Conservation (phyloP, 2,797 vertebrate genomes). For the Ibycter americanus region DNA sequence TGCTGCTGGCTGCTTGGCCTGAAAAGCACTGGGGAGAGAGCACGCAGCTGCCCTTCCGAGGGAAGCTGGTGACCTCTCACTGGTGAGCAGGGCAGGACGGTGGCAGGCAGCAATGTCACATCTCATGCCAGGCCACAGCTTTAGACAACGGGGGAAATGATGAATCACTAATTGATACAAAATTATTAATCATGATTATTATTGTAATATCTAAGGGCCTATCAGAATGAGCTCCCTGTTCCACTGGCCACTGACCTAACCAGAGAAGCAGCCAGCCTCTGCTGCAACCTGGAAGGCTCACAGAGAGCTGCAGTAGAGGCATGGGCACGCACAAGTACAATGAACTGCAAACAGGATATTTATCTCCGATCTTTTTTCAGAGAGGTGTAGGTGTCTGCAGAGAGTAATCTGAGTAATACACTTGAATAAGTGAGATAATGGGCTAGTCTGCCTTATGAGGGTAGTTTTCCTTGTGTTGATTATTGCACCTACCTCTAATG, state of each 20-base stretch:
- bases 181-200: not conserved
- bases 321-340: not conserved
- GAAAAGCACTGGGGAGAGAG: not conserved
- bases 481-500: not conserved
- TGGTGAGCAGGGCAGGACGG: not conserved
- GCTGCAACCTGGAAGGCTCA: not conserved
- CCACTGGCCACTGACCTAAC: not conserved
- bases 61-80: not conserved
- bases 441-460: not conserved
- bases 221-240: not conserved
- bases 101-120: rapidly evolving
- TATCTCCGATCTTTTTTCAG: not conserved
- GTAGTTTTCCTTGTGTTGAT: not conserved
- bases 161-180: not conserved
- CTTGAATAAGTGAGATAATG: not conserved
- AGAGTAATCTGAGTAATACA: not conserved
- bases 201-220: not conserved
- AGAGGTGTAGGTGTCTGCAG: not conserved
- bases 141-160: not conserved
- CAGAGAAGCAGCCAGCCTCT: not conserved
- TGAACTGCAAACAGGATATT: not conserved
- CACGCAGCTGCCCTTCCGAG: not conserved
- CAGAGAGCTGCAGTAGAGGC: not conserved
- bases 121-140: not conserved
- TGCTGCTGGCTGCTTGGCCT: not conserved